Base-by-base conservation (phyloP, 2,888 invertebrate genomes). In the Drosophila histrio region DNA sequence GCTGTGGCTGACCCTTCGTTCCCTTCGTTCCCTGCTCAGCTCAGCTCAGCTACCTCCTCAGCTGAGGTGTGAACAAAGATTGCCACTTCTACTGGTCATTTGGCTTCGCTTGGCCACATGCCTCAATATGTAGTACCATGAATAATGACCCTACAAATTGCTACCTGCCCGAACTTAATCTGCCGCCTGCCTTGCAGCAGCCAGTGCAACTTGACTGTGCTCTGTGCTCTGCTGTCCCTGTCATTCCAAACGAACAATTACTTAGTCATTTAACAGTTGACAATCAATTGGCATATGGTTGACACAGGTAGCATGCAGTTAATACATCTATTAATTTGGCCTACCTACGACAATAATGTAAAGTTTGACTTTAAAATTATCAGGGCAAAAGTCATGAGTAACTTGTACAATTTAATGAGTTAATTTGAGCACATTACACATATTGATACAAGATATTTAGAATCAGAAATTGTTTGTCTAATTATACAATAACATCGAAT, bases 41-140 rank as follows among this genome's bases (percentile, higher is more conserved):
- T n/a, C n/a, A n/a, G n/a, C n/a, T n/a, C n/a, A n/a, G n/a, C 11
- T 11, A 24, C 17, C 17, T 11, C 17, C 2, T 6, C 53, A 11
- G 34, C 43, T 36, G 50, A 84, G 84, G 84, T 84, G 87, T 86
- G 83, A 88, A 84, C 88, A 78, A 84, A 88, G 84, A 88, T 88
- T 88, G 87, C 86, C 80, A 88, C 87, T 86, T 79, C 86, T 77
- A 80, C 72, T 71, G 83, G 65, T 71, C 79, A 73, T 82, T 87
- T 86, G 68, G 60, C 72, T 44, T 36, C 15, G 65, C 60, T 66
- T 66, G 39, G 30, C 72, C 52, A 26, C 53, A 65, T 68, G 71
- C 69, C 64, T 66, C 86, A 79, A 87, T 77, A 53, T 24, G 52
- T 59, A 52, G 52, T 43, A 52, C 59, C 77, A 80, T 86, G 84